These are phyloP conservation scores for Parazoanthus darwini DNA, from an alignment of 92 coral and sea anemone species.

Conservation along the genomic window DNA sequence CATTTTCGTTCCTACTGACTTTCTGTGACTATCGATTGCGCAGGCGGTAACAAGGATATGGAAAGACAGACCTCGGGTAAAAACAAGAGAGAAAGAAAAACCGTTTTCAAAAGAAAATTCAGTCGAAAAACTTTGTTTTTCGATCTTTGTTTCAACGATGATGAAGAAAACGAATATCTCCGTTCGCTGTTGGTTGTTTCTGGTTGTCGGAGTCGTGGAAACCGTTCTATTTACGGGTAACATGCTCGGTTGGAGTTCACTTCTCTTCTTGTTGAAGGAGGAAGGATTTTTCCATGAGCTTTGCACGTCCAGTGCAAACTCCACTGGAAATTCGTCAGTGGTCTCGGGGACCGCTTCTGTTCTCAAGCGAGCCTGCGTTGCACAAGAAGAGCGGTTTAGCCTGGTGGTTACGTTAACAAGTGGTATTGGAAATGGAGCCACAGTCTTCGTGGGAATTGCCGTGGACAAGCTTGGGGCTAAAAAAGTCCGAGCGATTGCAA, in stretches of 20 bases:
- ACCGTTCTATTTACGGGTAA: conserved; percentile 46
- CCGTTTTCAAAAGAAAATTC: conserved; percentile 37
- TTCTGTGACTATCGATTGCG: neutral
- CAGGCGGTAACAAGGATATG: conserved; percentile 22
- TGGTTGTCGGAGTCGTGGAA: conserved; percentile 45
- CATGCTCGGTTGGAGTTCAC: conserved; percentile 61
- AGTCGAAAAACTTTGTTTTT: neutral
- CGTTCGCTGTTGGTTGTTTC: conserved; percentile 44
- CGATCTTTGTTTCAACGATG: neutral
- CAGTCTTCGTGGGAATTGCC: conserved; percentile 49
- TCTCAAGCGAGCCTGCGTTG: conserved; percentile 33
- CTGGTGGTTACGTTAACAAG: conserved; percentile 37
- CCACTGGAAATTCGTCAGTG: conserved; percentile 4
- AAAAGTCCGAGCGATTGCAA: conserved; percentile 45
- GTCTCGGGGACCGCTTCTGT: neutral
- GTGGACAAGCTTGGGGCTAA: conserved; percentile 59
- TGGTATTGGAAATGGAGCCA: conserved; percentile 19
- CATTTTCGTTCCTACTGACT: neutral
- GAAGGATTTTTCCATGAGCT: conserved; percentile 52
- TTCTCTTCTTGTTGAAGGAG: conserved; percentile 50
- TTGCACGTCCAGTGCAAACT: conserved; percentile 17
- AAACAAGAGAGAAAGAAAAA: neutral
- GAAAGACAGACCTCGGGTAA: conserved; percentile 27
- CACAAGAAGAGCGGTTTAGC: conserved; percentile 57
- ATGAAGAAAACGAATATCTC: conserved; percentile 28